Conservation (phyloP, 2,113 vertebrate species). For the Pangasianodon gigas region DNA sequence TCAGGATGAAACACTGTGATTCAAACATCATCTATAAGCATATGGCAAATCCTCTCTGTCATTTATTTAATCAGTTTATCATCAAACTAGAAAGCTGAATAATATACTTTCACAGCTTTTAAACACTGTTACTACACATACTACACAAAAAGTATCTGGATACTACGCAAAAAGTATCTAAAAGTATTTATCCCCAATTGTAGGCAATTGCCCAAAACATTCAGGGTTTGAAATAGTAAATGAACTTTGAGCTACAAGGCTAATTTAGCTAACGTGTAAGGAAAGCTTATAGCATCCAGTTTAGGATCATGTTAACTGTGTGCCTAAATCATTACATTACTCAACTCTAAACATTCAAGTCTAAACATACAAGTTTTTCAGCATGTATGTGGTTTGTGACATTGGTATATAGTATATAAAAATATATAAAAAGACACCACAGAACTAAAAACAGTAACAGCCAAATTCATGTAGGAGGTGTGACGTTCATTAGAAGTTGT, state of each 20-base stretch:
- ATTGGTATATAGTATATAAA: no score
- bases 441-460: no score
- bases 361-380: not conserved
- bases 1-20: not conserved
- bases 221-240: not conserved
- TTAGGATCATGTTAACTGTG: not conserved
- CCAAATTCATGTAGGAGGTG: no score
- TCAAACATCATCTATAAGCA: not conserved
- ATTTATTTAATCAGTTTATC: not conserved
- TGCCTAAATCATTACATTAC: not conserved
- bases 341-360: not conserved
- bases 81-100: not conserved
- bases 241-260: not conserved
- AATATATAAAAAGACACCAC: no score
- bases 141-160: not conserved
- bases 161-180: not conserved
- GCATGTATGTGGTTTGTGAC: no score
- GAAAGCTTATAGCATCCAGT: not conserved
- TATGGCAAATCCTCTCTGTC: not conserved
- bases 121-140: no score
- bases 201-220: not conserved
- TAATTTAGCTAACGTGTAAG: not conserved
- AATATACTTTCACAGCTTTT: not conserved
- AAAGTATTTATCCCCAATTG: no score
- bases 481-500: no score